Conservation (phyloP, 1,140 invertebrate genomes). For the Drosophila ercepeae region DNA sequence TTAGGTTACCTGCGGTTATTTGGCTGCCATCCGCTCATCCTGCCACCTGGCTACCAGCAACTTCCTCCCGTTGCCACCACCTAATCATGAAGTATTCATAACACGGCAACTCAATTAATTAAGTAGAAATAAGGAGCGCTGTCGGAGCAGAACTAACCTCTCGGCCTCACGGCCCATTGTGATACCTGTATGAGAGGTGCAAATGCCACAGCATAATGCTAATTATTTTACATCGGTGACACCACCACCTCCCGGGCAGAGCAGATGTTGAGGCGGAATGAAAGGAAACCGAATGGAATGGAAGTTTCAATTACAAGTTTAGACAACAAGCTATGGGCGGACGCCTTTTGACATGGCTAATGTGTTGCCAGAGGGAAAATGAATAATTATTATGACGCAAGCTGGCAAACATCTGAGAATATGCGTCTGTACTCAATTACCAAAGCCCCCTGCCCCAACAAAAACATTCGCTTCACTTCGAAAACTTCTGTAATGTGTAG, state of each 20-base stretch:
- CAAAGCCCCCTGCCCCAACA: not conserved
- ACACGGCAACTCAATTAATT: constrained; percentile 78
- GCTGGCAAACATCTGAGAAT: constrained; percentile 2
- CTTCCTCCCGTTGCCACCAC: not conserved
- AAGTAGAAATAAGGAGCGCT: constrained; percentile 56
- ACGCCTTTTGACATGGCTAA: constrained; percentile 50
- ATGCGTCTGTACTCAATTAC: constrained; percentile 13
- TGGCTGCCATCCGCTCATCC: constrained; percentile 33
- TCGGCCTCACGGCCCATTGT: constrained; percentile 19
- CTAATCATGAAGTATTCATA: constrained; percentile 73
- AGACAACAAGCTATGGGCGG: constrained; percentile 34
- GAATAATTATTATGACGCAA: constrained; percentile 51
- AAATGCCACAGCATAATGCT: constrained; percentile 59
- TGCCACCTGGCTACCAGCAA: not conserved
- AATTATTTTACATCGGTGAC: constrained; percentile 68
- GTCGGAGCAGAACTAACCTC: constrained; percentile 32
- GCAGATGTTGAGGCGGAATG: not conserved
- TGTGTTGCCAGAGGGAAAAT: constrained; percentile 60
- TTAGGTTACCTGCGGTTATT: constrained; percentile 74
- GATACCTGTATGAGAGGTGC: constrained; percentile 35
- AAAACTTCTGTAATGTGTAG: too few relatives aligned
- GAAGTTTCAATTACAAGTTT: constrained; percentile 68
- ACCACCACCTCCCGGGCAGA: not conserved
- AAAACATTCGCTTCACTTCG: not conserved
- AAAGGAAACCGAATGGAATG: constrained; percentile 1